These are phyloP conservation scores for Budorcas taxicolor DNA, from an alignment of 2,113 vertebrate genomes.

Conservation along the genomic window DNA sequence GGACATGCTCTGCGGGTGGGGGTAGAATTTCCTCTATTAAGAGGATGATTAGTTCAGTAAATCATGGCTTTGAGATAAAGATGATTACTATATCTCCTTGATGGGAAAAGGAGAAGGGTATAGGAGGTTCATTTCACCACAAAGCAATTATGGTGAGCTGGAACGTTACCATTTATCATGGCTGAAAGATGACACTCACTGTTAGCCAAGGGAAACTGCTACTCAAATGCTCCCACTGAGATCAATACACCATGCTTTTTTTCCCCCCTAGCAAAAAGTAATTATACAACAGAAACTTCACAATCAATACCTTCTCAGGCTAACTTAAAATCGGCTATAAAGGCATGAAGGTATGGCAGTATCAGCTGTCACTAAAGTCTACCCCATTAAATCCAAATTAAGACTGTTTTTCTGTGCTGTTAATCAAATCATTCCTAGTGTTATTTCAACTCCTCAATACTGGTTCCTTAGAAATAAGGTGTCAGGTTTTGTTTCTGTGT, in stretches of 20 bases:
- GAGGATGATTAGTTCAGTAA: slow-evolving; percentile 78
- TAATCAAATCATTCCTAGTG: slow-evolving; percentile 64
- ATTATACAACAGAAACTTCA: slow-evolving; percentile 96
- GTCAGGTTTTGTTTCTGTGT: neutral
- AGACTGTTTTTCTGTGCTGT: slow-evolving; percentile 53
- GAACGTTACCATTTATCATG: slow-evolving; percentile 92
- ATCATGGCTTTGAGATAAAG: slow-evolving; percentile 78
- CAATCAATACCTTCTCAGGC: slow-evolving; percentile 89
- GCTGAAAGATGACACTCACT: slow-evolving; percentile 91
- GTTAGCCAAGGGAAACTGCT: slow-evolving; percentile 94
- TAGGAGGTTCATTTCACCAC: slow-evolving; percentile 89
- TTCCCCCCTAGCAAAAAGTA: slow-evolving; percentile 86
- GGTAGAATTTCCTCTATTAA: slow-evolving; percentile 61
- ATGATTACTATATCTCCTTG: slow-evolving; percentile 67
- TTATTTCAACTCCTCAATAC: neutral
- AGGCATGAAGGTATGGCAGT: slow-evolving; percentile 62
- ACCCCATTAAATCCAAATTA: slow-evolving; percentile 77
- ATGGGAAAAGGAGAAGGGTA: slow-evolving; percentile 69
- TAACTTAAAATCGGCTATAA: slow-evolving; percentile 82
- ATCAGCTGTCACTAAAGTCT: slow-evolving; percentile 80
- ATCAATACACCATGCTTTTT: slow-evolving; percentile 91
- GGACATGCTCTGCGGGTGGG: neutral
- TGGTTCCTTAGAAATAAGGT: neutral
- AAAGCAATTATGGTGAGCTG: slow-evolving; percentile 91
- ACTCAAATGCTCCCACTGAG: slow-evolving; percentile 82